Base-by-base conservation (phyloP, 2,113 vertebrate species). In the Panthera leo region DNA sequence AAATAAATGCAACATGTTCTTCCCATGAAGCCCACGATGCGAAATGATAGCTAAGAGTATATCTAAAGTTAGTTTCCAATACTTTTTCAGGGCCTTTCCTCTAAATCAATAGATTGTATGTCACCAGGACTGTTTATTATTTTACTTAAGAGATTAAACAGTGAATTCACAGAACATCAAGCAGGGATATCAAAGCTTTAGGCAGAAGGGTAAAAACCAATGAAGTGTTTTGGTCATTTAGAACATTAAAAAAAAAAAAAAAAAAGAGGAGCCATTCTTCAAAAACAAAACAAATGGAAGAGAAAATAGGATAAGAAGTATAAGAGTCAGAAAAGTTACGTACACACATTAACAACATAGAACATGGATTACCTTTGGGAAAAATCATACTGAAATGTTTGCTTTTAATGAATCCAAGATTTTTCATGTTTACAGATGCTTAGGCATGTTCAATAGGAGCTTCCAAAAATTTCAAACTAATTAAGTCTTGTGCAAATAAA, bases 401-500 rank as follows among this genome's bases (percentile, higher is more conserved):
- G 91, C 82, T 98, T 98, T 98, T 98, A 98, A 98, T 92, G 89
- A 98, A 97, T 6, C 92, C 89, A 98, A 98, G 82, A 53, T 79
- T 97, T 97, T 97, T 98, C 80, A 97, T 89, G 89, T 96, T 97
- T 98, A 98, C 96, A 98, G 98, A 96, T 95, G 80, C 97, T 98
- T 96, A 98, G 98, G 96, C 97, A 96, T 97, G 96, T 98, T 98
- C 98, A 98, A n/a, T 91, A 98, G 48, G 82, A 98, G 98, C 98
- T 96, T 98, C 88, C 95, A 95, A 95, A 95, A 98, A 82, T 97
- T 98, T 97, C 96, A 94, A 98, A 98, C 92, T 98, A 98, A 98
- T 97, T 97, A 93, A 98, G 93, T 93, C 92, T 97, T 99, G 98
- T 98, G 98, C 98, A 99, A 99, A 98, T 98, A 98, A 98, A 98